Evolutionary conservation across 2,113 vertebrate genomes (phyloP).

Genomic region (Murina feae): DNA sequence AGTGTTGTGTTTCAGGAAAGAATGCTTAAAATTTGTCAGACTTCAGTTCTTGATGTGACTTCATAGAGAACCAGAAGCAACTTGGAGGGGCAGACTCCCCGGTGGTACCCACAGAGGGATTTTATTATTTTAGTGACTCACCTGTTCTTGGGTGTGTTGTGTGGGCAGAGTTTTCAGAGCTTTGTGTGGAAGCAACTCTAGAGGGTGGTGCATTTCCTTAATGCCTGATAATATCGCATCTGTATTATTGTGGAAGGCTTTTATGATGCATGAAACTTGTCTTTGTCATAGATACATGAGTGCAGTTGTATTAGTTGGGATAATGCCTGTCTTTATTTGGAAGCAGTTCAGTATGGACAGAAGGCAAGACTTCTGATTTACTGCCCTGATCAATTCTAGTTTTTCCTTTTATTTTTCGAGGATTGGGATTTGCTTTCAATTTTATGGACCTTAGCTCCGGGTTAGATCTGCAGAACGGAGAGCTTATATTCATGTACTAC

Average conservation of each 20-base stretch:
- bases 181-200: slow-evolving; percentile 79
- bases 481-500: slow-evolving; percentile 92
- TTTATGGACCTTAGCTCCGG: slow-evolving; percentile 78
- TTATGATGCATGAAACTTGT: slow-evolving; percentile 78
- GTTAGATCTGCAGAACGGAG: slow-evolving; percentile 89
- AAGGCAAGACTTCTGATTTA: slow-evolving; percentile 32
- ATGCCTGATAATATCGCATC: slow-evolving; percentile 81
- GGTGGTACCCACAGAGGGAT: slow-evolving; percentile 59
- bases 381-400: slow-evolving; percentile 50
- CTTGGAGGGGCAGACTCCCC: slow-evolving; percentile 52
- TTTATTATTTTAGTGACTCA: slow-evolving; percentile 64
- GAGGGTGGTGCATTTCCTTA: slow-evolving; percentile 80
- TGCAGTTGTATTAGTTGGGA: slow-evolving; percentile 71
- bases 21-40: slow-evolving; percentile 34
- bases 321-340: slow-evolving; percentile 75
- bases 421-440: slow-evolving; percentile 75
- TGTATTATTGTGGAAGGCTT: slow-evolving; percentile 75
- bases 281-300: slow-evolving; percentile 72
- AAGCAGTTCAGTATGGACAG: slow-evolving; percentile 63
- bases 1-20: slow-evolving; percentile 45
- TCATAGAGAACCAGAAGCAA: slow-evolving; percentile 66
- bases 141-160: slow-evolving; percentile 82
- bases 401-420: slow-evolving; percentile 75
- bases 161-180: slow-evolving; percentile 82
- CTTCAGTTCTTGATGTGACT: slow-evolving; percentile 55